These are phyloP conservation scores for Uropsilus gracilis DNA, from an alignment of 2,113 vertebrate species.

Conservation along the genomic window DNA sequence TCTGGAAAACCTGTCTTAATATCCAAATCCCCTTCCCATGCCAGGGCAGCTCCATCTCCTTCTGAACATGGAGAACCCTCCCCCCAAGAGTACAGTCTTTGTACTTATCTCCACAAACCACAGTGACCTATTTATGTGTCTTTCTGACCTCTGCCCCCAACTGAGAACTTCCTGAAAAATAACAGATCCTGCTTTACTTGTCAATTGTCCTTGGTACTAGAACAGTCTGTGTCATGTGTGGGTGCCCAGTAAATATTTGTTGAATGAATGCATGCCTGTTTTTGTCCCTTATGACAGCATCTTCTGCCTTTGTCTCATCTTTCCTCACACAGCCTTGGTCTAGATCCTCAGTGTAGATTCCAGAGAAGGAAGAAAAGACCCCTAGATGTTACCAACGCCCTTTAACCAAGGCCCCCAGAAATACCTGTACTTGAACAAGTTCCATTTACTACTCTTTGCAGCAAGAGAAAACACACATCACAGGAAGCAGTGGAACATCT, in stretches of 20 bases:
- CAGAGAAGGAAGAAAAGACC: background rate
- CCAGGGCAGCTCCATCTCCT: background rate
- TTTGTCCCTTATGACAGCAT: background rate
- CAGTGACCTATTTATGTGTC: background rate
- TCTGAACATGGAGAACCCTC: background rate
- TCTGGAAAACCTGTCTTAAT: background rate
- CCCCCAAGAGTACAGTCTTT: background rate
- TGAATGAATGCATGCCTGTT: constrained; percentile 10
- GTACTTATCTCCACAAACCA: background rate
- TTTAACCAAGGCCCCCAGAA: background rate
- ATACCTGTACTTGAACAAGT: background rate
- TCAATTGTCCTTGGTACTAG: background rate
- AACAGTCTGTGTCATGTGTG: background rate
- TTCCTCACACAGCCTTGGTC: background rate
- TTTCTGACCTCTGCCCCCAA: background rate
- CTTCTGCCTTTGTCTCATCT: background rate
- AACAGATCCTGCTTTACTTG: background rate
- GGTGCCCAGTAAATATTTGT: constrained; percentile 34
- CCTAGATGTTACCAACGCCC: background rate
- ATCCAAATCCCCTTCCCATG: background rate
- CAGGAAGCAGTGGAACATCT: background rate
- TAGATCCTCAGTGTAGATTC: background rate
- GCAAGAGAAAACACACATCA: background rate
- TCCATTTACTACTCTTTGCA: background rate
- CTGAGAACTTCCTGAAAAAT: background rate